A percentile compares a stretch with the other conserved stretches of the same genome.
Conservation (phyloP, 2,113 vertebrate species). For the Ginglymostoma cirratum region DNA sequence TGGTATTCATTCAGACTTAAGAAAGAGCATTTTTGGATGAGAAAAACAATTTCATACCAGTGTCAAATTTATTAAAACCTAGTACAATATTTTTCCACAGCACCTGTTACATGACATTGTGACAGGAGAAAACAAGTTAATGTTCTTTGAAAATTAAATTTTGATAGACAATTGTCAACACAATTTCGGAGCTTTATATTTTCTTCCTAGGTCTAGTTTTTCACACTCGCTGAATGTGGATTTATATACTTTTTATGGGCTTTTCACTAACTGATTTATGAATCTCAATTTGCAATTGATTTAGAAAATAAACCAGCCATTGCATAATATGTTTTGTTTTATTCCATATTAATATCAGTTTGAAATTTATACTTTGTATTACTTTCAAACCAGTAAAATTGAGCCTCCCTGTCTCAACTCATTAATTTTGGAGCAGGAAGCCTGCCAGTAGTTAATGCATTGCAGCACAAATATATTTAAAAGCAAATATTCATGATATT, state of each 20-base stretch:
- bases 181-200: background rate
- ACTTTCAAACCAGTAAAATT: background rate
- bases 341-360: background rate
- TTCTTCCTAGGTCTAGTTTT: background rate
- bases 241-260: background rate
- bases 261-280: background rate
- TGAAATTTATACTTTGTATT: background rate
- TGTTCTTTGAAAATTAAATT: slow-evolving; percentile 20
- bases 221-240: background rate
- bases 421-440: background rate
- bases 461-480: background rate
- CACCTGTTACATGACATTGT: background rate
- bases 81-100: background rate
- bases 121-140: slow-evolving; percentile 12
- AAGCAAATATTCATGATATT: background rate
- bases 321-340: background rate
- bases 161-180: background rate
- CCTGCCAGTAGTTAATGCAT: background rate
- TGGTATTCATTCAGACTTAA: background rate
- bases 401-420: background rate
- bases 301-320: background rate
- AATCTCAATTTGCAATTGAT: background rate
- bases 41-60: background rate
- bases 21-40: background rate
- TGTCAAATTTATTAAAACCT: background rate